These are phyloP conservation scores for Platanista minor DNA, from an alignment of 2,113 vertebrate genomes.

Conservation along the genomic window DNA sequence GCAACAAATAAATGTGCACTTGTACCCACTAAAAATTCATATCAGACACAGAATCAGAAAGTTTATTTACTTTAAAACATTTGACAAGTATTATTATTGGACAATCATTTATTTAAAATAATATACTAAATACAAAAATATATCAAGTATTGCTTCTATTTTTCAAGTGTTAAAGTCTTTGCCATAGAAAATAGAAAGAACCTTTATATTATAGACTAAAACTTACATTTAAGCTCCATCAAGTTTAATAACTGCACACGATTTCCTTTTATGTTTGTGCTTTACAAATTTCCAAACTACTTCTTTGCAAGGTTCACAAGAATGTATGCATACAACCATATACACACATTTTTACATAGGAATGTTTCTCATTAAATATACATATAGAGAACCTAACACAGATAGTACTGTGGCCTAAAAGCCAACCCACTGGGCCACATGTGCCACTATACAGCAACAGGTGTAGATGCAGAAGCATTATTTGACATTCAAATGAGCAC, in stretches of 20 bases:
- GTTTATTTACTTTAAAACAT: constrained; percentile 61
- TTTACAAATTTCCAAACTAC: constrained; percentile 32
- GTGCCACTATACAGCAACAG: background rate
- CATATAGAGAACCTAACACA: background rate
- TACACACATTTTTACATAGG: constrained; percentile 26
- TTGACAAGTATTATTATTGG: constrained; percentile 57
- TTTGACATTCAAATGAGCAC: background rate
- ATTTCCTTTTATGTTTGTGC: constrained; percentile 32
- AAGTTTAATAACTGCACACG: constrained; percentile 25
- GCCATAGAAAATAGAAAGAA: constrained; percentile 77
- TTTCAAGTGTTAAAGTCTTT: constrained; percentile 71
- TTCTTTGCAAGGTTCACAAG: background rate
- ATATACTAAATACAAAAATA: constrained; percentile 78
- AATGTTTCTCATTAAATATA: constrained; percentile 31
- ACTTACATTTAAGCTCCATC: constrained; percentile 38
- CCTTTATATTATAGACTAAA: constrained; percentile 53
- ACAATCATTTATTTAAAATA: constrained; percentile 69
- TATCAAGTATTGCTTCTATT: constrained; percentile 80
- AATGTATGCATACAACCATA: constrained; percentile 43
- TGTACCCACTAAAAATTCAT: background rate
- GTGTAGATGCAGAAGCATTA: background rate
- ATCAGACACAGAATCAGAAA: constrained; percentile 49
- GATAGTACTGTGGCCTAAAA: background rate
- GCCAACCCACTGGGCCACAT: background rate
- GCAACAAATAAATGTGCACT: background rate